phyloP scores from a whole-genome alignment of 2,888 invertebrate genomes.

The Pediacus dermestoides region DNA sequence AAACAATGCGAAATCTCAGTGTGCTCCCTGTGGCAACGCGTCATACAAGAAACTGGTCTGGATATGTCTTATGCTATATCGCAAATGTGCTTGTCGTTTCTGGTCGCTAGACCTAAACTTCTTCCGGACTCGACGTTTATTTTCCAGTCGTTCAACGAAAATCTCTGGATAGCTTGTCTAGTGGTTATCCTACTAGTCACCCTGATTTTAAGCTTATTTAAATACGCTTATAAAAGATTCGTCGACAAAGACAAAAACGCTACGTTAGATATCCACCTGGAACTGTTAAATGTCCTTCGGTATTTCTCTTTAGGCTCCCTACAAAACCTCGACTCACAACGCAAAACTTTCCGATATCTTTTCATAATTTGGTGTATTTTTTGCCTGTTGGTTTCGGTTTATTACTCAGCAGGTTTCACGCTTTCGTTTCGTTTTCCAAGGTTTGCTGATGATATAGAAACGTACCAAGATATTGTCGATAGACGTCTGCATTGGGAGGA shows the following conservation, averaged over 20 bases:
- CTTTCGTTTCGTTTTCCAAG: constrained; percentile 25
- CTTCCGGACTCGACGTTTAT: constrained; percentile 14
- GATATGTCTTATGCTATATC: constrained; percentile 15
- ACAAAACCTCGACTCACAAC: background rate
- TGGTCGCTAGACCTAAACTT: constrained; percentile 17
- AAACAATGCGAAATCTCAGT: constrained; percentile 14
- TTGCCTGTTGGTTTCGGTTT: constrained; percentile 21
- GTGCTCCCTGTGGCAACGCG: constrained; percentile 22
- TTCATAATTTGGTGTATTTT: constrained; percentile 19
- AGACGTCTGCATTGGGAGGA: constrained; percentile 24
- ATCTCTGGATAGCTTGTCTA: constrained; percentile 7
- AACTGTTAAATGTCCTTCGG: background rate
- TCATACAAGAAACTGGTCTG: constrained; percentile 14
- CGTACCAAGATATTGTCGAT: constrained; percentile 26
- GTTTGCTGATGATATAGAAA: constrained; percentile 22
- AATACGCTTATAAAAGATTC: no score
- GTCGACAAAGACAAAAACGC: background rate
- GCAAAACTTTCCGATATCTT: constrained; percentile 6
- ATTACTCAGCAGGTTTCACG: constrained; percentile 28
- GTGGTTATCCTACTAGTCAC: constrained; percentile 2
- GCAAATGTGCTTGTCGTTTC: constrained; percentile 18
- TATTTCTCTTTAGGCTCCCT: constrained; percentile 1
- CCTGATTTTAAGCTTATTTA: background rate
- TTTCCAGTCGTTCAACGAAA: constrained; percentile 17
- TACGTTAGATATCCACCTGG: background rate